Base-by-base conservation (phyloP, 2,888 invertebrate species). In the Anodontia alba region DNA sequence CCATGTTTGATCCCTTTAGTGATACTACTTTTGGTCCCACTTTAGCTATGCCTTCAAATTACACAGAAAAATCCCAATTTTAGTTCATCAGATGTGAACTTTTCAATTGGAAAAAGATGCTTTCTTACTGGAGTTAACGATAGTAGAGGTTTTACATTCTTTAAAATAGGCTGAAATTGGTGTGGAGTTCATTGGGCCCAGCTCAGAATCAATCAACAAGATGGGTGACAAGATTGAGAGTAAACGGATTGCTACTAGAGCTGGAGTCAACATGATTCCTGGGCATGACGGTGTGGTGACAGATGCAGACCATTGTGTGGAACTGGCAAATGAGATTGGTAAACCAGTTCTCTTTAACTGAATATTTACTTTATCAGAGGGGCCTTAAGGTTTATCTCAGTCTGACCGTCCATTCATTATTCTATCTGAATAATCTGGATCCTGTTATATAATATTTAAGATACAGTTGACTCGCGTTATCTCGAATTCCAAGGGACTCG, bases 191-290 rank as follows among this genome's bases (percentile, higher is more conserved):
- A 95, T 96, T 86, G 96, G 96, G 20, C 96, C 96, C 15, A 95
- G 95, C 85, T 95, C 95, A 33, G 90, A 95, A 86, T 95, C 96
- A 23, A 96, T 96, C 84, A 94, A 95, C 36, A 95, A 95, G 76
- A 96, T 96, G 96, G 96, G 96, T 38, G 96, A 96, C 92, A 96
- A 96, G 94, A 95, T 96, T 49, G 96, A 96, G 92, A 96, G 96
- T 77, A 96, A 96, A 93, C 94, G 95, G 77, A 95, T 96, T 66
- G 96, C 96, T 15, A 94, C 94, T 80, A 95, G 95, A 78, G 96
- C 96, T 70, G 95, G 95, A 54, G 96, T 96, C 38, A 96, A 96
- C 93, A 96, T 96, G 90, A 96, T 96, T 87, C 96, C 96, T 17
- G 96, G 96, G 3, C 95, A 90, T 88, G 95, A 95, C 89, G 95